Evolutionary conservation across 1,140 invertebrate species (phyloP), one percentile per base, ranked within the genome.

Genomic region (Drosophila persimilis): DNA sequence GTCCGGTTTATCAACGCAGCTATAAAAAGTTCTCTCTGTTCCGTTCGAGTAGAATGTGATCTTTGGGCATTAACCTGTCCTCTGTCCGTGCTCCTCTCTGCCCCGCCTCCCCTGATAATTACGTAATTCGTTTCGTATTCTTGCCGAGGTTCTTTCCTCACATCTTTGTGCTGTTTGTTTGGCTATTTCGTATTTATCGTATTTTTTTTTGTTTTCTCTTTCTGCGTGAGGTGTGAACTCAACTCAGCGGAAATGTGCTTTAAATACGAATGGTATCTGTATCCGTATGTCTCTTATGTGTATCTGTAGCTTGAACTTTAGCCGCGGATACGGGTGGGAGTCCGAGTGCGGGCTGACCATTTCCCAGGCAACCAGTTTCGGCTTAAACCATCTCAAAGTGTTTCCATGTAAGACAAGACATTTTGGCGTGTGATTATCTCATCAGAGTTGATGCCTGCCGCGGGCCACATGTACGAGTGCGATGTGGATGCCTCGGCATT

Each of bases 341-440:
- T 24, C 61, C 1, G 43, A 50, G 50, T 62, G 44, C 29, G 24
- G 46, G 9, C 43, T 41, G 31, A 66, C 29, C 31, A 39, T 47
- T 57, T 73, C 61, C 50, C 72, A 72, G 66, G n/a, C 59, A 71
- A 20, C 8, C 31, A 44, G 54, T 44, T 48, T 24, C n/a, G 41
- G n/a, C 52, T 43, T 41, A 48, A 13, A 17, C 15, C 31, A 65
- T 67, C 41, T 60, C 43, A 67, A 72, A 80, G 60, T 71, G 69
- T 58, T 78, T 60, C 62, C 63, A 61, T 81, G 80, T 84, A 64
- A 62, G 61, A 79, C 80, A 76, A 76, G 80, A 60, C 65, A 67
- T 61, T 84, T 84, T 76, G 71, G 47, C 66, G 52, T 76, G 76
- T 76, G 76, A 80, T 84, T 84, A 80, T 85, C 80, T 85, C 80